Percentiles rank a stretch among this genome's conserved stretches.
Evolutionary conservation across 2,888 invertebrate species (phyloP).

Genomic region (Phalera bucephala): DNA sequence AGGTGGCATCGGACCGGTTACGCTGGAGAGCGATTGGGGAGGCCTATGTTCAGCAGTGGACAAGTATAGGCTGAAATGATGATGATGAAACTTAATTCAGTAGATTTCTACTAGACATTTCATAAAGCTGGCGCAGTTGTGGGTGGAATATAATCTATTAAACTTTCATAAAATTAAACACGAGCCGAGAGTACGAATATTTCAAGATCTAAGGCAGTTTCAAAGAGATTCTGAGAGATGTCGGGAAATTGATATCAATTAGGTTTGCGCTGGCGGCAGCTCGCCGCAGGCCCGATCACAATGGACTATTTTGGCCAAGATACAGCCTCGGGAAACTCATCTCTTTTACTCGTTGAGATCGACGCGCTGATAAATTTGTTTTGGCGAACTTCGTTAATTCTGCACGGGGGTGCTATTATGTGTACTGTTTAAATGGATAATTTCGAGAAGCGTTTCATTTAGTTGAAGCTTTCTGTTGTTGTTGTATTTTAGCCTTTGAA

Average conservation of each 20-base stretch:
- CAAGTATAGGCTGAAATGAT: no score
- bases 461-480: slow-evolving; percentile 9
- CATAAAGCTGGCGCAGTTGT: no score
- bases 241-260: slow-evolving; percentile 73
- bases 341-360: slow-evolving; percentile 46
- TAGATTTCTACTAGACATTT: no score
- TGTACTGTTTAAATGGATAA: slow-evolving; percentile 31
- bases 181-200: slow-evolving; percentile 40
- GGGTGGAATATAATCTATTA: no score
- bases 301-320: slow-evolving; percentile 52
- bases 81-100: no score
- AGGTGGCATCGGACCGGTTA: no score
- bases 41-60: no score
- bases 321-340: slow-evolving; percentile 35
- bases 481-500: no score
- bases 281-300: slow-evolving; percentile 49
- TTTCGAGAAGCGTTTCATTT: slow-evolving; percentile 19
- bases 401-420: slow-evolving; percentile 34
- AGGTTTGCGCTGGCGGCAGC: slow-evolving; percentile 50
- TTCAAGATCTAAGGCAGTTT: slow-evolving; percentile 45
- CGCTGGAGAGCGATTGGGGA: no score
- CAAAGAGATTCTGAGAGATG: slow-evolving; percentile 59
- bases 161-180: slow-evolving; percentile 44
- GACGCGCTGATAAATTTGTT: slow-evolving; percentile 52
- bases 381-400: slow-evolving; percentile 20